Base-by-base conservation (phyloP, 2,797 vertebrate species). In the Chloroceryle amazona region DNA sequence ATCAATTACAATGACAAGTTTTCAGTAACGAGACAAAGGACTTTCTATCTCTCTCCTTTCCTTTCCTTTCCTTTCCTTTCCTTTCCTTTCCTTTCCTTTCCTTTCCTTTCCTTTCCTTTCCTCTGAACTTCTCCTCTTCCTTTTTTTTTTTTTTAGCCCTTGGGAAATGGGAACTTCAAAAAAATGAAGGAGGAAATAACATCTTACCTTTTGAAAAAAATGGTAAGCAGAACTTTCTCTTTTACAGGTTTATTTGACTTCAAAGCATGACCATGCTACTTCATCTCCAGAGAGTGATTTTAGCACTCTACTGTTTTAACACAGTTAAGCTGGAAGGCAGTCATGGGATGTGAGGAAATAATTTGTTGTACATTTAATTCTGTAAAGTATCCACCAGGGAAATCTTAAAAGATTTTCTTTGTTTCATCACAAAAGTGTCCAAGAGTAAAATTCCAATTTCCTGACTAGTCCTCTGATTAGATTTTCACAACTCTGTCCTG, bases 401-500 rank as follows among this genome's bases (percentile, higher is more conserved):
- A 90, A 78, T 67, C 52, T 57, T 46, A 63, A 89, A 85, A 89
- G 71, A 82, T 93, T 88, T 94, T 90, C 26, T 85, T 46, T 62
- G 6, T 91, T 82, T 86, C 57, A 51, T 90, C 46, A 31, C 58
- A 68, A 17, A 94, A 82, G 57, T 84, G 67, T 90, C 71, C 68
- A 62, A 58, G 68, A 91, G 42, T 61, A 88, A 93, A 96, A 91
- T 91, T 92, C 79, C 62, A 54, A 5, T 94, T 92, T 96, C 81
- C 58, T 83, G 58, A 68, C 29, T 68, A 46, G 58, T 58, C 82
- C 49, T 82, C 79, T 78, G 89, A 87, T 94, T 81, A 82, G 68
- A 33, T 87, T 93, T 92, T 75, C 70, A 65, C 51, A 63, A 20
- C 13, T 79, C 57, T 74, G 37, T 58, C 46, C 41, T 51, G 18